Percentiles rank a stretch among this genome's conserved stretches.
These are phyloP conservation scores for Origma solitaria DNA, from an alignment of 2,113 vertebrate genomes.

Conservation along the genomic window DNA sequence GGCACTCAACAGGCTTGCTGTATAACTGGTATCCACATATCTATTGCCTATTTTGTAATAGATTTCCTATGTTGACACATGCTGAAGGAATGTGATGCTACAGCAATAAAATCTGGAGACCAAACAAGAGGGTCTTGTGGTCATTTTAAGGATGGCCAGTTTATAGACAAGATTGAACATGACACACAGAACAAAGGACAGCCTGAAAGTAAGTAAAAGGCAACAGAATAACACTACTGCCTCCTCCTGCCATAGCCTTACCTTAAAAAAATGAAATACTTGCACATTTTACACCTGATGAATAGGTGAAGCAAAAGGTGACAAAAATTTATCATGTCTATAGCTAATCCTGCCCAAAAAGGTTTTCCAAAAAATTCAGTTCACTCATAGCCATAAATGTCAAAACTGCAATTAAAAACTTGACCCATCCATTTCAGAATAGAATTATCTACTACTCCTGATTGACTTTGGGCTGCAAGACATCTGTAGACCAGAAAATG, in stretches of 20 bases:
- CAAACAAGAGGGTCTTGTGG: neutral
- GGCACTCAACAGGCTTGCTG: neutral
- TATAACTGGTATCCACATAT: neutral
- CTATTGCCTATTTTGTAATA: neutral
- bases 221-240: neutral
- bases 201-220: neutral
- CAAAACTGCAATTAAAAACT: neutral
- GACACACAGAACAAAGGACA: neutral
- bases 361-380: neutral
- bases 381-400: accelerated
- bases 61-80: neutral
- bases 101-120: neutral
- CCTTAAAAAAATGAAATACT: neutral
- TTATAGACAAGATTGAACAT: neutral
- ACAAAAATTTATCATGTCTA: neutral
- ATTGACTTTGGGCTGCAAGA: neutral
- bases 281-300: neutral
- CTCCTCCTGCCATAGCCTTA: neutral
- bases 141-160: neutral
- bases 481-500: neutral
- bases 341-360: neutral
- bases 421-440: neutral
- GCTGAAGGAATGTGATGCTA: neutral
- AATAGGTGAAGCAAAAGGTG: neutral
- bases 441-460: neutral